Evolutionary conservation across 1,140 invertebrate genomes (phyloP).

Genomic region (Helicoverpa armigera): DNA sequence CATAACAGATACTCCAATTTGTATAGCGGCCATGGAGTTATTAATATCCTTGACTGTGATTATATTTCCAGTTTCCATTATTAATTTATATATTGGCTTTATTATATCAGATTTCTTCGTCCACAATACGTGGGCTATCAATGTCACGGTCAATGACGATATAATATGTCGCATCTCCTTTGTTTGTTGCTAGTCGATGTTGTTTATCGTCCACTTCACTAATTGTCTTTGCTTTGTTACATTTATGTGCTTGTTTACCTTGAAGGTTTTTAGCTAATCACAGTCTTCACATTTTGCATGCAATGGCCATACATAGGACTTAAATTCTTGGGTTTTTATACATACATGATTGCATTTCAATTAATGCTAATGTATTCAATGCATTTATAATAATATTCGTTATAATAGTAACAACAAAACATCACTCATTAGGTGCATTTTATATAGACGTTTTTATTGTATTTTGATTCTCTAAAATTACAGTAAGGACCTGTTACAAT

Average conservation of each 20-base stretch:
- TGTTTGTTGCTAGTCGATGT: conserved; percentile 21
- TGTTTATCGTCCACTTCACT: conserved; percentile 9
- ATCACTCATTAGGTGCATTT: too few relatives aligned
- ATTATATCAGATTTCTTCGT: conserved; percentile 13
- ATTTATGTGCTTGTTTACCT: conserved; percentile 25
- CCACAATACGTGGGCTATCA: conserved; percentile 10
- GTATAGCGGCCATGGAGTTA: neutral
- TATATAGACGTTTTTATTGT: too few relatives aligned
- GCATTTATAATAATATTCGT: too few relatives aligned
- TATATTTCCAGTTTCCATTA: neutral
- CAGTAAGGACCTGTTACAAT: too few relatives aligned
- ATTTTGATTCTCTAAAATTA: neutral
- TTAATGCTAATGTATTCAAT: too few relatives aligned
- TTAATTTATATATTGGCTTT: neutral
- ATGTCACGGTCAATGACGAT: conserved; percentile 51
- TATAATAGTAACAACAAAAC: too few relatives aligned
- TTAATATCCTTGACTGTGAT: conserved; percentile 5
- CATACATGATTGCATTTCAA: too few relatives aligned
- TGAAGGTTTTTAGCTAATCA: conserved; percentile 1
- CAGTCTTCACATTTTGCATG: neutral
- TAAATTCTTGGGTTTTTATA: too few relatives aligned
- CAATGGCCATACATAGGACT: too few relatives aligned
- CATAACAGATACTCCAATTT: conserved; percentile 1
- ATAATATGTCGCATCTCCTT: conserved; percentile 9
- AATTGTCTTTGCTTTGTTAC: conserved; percentile 16